Conservation (phyloP, 2,113 vertebrate species). For the Girardinichthys multiradiatus region DNA sequence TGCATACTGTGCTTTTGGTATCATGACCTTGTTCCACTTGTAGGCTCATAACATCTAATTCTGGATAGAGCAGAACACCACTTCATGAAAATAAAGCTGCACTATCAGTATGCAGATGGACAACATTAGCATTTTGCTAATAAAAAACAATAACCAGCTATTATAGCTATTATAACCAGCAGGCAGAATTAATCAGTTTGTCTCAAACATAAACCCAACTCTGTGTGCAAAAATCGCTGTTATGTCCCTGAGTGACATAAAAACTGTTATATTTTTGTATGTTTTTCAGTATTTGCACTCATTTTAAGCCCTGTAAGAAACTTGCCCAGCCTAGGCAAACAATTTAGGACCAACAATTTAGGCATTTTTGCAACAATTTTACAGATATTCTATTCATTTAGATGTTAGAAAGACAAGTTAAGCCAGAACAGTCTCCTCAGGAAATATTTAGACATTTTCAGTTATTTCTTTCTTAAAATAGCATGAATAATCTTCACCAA, state of each 20-base stretch:
- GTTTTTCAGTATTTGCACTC: not conserved
- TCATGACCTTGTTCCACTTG: not conserved
- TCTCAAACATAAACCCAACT: not conserved
- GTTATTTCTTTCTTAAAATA: not conserved
- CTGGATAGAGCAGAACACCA: constrained; percentile 1
- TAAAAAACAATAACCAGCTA: not conserved
- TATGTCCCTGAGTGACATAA: not conserved
- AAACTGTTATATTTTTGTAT: not conserved
- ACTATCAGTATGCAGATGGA: not conserved
- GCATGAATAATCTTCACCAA: too few species aligned
- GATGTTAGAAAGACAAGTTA: not conserved
- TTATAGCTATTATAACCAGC: too few species aligned
- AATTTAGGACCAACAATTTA: too few species aligned
- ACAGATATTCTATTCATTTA: not conserved
- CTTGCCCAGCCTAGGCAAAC: too few species aligned
- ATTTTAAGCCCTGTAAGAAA: not conserved
- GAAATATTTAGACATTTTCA: not conserved
- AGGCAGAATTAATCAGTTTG: not conserved
- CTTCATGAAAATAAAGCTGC: not conserved
- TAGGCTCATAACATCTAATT: not conserved
- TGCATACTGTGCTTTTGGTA: constrained; percentile 1
- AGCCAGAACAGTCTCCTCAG: not conserved
- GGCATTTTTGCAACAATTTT: not conserved
- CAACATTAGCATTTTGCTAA: not conserved
- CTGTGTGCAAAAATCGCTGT: not conserved